Evolutionary conservation across 2,113 vertebrate species (phyloP).

Genomic region (Campylorhamphus procurvoides): DNA sequence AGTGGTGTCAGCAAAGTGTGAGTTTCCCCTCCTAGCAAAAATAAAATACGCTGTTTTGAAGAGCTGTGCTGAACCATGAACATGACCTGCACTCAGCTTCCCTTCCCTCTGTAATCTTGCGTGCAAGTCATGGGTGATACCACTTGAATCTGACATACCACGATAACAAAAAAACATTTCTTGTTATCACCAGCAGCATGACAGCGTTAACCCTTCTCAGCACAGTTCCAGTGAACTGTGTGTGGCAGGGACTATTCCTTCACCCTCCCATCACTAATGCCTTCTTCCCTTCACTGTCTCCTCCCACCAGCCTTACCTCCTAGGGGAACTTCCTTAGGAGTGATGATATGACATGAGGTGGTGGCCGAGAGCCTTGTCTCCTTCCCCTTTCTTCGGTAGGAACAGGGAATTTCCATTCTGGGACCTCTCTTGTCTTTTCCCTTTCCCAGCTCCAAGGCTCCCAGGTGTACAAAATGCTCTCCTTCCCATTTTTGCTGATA

Average conservation of each 20-base stretch:
- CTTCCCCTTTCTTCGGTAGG: not conserved
- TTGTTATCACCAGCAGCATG: not conserved
- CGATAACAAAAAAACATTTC: not conserved
- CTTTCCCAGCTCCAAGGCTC: not conserved
- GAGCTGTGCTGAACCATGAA: slow-evolving; percentile 47
- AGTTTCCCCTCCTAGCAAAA: not conserved
- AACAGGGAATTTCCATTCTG: not conserved
- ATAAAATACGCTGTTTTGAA: not conserved
- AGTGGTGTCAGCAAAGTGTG: not conserved
- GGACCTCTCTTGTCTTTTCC: not conserved
- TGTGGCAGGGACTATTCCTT: not conserved
- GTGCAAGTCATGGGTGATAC: not conserved
- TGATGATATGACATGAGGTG: not conserved
- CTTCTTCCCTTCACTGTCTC: not conserved
- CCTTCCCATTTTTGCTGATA: not conserved
- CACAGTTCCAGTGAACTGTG: not conserved
- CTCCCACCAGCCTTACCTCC: not conserved
- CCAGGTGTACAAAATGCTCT: not conserved
- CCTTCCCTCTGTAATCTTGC: not conserved
- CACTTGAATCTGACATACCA: not conserved
- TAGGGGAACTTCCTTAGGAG: not conserved
- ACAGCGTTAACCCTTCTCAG: not conserved
- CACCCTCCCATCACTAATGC: not conserved
- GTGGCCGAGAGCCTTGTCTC: not conserved
- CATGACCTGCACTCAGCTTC: not conserved